Conservation (phyloP, 2,888 invertebrate species). For the Tipula confusa region DNA sequence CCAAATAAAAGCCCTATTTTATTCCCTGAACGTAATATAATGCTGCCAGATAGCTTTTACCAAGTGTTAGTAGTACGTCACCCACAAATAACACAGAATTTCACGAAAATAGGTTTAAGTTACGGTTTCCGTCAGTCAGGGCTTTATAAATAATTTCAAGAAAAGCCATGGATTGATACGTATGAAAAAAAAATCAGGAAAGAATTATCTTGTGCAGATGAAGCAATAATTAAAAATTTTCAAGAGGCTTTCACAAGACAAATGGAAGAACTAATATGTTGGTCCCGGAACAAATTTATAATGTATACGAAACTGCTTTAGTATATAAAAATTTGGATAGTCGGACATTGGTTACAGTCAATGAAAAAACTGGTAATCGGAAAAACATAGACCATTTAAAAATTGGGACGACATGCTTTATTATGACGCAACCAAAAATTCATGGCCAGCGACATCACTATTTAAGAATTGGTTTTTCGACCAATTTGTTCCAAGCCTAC, state of each 20-base stretch:
- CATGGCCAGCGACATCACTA: slow-evolving; percentile 20
- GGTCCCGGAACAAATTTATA: neutral
- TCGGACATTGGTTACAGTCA: neutral
- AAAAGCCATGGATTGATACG: no score
- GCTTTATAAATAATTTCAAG: no score
- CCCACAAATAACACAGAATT: no score
- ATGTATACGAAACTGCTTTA: slow-evolving; percentile 30
- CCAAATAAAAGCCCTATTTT: no score
- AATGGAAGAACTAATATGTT: neutral
- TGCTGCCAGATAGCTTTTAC: no score
- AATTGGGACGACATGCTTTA: neutral
- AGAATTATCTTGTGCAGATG: slow-evolving; percentile 1
- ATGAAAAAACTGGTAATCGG: neutral
- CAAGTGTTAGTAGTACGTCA: no score
- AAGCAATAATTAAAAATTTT: slow-evolving; percentile 21
- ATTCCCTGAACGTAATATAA: no score
- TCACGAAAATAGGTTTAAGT: no score
- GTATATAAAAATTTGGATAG: slow-evolving; percentile 27
- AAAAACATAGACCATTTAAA: neutral
- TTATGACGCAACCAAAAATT: slow-evolving; percentile 12
- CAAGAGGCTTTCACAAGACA: slow-evolving; percentile 20
- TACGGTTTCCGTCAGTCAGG: no score
- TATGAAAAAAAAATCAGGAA: neutral
- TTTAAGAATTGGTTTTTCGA: slow-evolving; percentile 29
- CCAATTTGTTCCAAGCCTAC: no score